These are phyloP conservation scores for Dryomyza anilis DNA, from an alignment of 2,888 invertebrate species.

Conservation along the genomic window DNA sequence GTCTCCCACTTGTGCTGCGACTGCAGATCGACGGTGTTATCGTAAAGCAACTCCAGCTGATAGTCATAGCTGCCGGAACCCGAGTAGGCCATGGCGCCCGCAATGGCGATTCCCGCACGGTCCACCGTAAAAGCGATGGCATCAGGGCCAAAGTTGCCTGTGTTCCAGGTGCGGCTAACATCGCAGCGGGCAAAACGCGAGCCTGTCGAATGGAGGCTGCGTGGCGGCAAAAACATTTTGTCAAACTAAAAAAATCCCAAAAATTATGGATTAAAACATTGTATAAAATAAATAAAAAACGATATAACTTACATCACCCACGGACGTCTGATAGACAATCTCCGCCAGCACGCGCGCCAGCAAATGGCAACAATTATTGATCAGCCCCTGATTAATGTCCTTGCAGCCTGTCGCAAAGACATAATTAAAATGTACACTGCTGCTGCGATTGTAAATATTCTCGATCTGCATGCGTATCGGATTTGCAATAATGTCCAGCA, in stretches of 20 bases:
- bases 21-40: slow-evolving; percentile 65
- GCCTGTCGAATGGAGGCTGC: slow-evolving; percentile 83
- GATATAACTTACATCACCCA: slow-evolving; percentile 68
- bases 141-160: slow-evolving; percentile 95
- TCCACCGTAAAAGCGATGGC: slow-evolving; percentile 95
- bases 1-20: slow-evolving; percentile 82
- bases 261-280: background rate
- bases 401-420: slow-evolving; percentile 47
- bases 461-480: slow-evolving; percentile 70
- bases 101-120: slow-evolving; percentile 83
- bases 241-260: slow-evolving; percentile 49
- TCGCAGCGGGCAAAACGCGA: slow-evolving; percentile 90
- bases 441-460: slow-evolving; percentile 55
- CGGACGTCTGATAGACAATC: slow-evolving; percentile 78
- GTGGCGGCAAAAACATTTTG: slow-evolving; percentile 63
- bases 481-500: slow-evolving; percentile 80
- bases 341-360: slow-evolving; percentile 86
- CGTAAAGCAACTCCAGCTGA: slow-evolving; percentile 86
- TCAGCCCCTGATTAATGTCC: slow-evolving; percentile 64
- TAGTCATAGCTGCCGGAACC: slow-evolving; percentile 90
- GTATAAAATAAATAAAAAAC: background rate
- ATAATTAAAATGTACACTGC: slow-evolving; percentile 59
- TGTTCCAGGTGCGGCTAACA: slow-evolving; percentile 92
- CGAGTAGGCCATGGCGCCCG: slow-evolving; percentile 88
- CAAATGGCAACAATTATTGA: slow-evolving; percentile 76